Evolutionary conservation across 1,140 invertebrate genomes (phyloP), one percentile per base, ranked within the genome.

Genomic region (Gonioctena quinquepunctata): DNA sequence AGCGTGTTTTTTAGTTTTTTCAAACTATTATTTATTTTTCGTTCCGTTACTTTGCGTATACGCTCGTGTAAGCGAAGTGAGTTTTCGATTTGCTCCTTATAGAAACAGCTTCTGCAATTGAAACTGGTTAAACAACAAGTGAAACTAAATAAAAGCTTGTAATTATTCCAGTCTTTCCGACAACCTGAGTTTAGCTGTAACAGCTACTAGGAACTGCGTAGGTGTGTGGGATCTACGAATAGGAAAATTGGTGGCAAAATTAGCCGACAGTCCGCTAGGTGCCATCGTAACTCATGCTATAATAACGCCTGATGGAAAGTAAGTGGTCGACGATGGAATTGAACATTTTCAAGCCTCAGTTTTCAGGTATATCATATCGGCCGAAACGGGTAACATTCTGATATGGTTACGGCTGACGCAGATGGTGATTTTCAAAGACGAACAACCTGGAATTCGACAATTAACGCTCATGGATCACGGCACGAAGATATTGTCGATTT

Each of bases 181-280:
- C 54, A 88, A 90, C 70, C 88, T 91, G 33, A 87, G 88, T 28
- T 82, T 96, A 26, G 95, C 94, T 7, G 92, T 94, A 0, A 96
- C 94, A 0, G 94, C 94, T 2, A 97, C 96, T 0, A 87, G 97
- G 70, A 95, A 94, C 75, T 97, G 95, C 79, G 92, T 98, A 60
- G 97, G 96, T 4, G 90, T 99, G 8, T 99, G 97, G 97, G 93
- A 97, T 81, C 87, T 97, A n/a, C 87, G 91, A 68, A 91, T 90
- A 0, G 96, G 96, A 0, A 91, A 91, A 79, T 84, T 98, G 7
- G 85, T 93, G 54, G 88, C 93, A 3, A 94, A 95, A 81, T 85
- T 99, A 18, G 95, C 96, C 0, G 96, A 97, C 76, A 96, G 93
- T 79, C 93, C 95, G 0, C 86, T 97, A 3, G 96, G 96, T 0